Conservation (phyloP, 2,888 invertebrate genomes). For the Erannis defoliaria region DNA sequence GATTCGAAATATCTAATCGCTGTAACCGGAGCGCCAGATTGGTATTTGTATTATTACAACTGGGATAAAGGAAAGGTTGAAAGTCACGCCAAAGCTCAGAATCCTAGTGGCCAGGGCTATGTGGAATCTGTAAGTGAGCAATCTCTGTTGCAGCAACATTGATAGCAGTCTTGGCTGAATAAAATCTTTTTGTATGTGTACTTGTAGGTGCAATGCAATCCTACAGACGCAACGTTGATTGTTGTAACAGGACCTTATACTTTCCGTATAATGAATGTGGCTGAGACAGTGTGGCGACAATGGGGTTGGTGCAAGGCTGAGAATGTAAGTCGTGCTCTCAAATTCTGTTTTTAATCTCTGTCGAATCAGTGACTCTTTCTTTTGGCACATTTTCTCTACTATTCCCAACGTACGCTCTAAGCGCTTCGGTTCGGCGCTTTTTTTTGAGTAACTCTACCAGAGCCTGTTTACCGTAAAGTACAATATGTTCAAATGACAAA, state of each 20-base stretch:
- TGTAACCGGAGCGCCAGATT: conserved; percentile 94
- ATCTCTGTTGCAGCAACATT: background rate
- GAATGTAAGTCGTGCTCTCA: conserved; percentile 72
- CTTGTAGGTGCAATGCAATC: conserved; percentile 91
- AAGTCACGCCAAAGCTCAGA: conserved; percentile 90
- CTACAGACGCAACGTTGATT: conserved; percentile 91
- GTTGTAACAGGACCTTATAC: conserved; percentile 89
- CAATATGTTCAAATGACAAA: too few relatives aligned
- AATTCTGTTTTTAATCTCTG: too few relatives aligned
- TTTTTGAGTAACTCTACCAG: too few relatives aligned
- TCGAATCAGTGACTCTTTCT: too few relatives aligned
- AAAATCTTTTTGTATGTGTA: background rate
- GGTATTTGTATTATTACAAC: conserved; percentile 92
- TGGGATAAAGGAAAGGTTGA: conserved; percentile 94
- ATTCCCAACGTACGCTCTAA: too few relatives aligned
- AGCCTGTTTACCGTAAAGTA: too few relatives aligned
- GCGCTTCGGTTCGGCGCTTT: too few relatives aligned
- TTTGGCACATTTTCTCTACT: too few relatives aligned
- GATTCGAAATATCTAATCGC: conserved; percentile 94
- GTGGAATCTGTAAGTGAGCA: conserved; percentile 77
- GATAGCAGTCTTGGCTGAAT: background rate
- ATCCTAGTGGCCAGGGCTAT: conserved; percentile 89
- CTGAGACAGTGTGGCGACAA: conserved; percentile 93
- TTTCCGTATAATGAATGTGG: conserved; percentile 91
- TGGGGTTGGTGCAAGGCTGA: conserved; percentile 95